Conservation (phyloP, 2,888 invertebrate species). For the Formica aserva region DNA sequence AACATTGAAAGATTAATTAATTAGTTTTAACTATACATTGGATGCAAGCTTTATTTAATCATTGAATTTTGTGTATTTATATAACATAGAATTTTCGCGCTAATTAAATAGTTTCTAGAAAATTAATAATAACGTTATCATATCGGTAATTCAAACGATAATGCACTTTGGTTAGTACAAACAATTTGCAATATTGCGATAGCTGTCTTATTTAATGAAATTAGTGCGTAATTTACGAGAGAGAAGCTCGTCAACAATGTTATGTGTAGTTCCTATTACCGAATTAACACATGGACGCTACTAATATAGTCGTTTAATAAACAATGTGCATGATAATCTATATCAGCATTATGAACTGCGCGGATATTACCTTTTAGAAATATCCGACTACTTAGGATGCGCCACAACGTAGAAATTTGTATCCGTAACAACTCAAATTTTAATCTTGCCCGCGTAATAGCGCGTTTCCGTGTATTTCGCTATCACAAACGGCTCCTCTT, state of each 20-base stretch:
- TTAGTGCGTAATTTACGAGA: slow-evolving; percentile 34
- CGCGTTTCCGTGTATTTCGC: slow-evolving; percentile 54
- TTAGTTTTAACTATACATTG: neutral
- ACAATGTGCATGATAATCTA: slow-evolving; percentile 25
- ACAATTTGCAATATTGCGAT: slow-evolving; percentile 33
- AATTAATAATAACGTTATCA: slow-evolving; percentile 15
- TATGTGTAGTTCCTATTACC: slow-evolving; percentile 32
- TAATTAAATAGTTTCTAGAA: slow-evolving; percentile 21
- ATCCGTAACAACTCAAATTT: slow-evolving; percentile 66
- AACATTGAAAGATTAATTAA: slow-evolving; percentile 3
- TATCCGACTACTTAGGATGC: slow-evolving; percentile 16
- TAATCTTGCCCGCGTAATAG: slow-evolving; percentile 62
- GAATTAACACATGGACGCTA: neutral
- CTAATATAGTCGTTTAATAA: slow-evolving; percentile 32
- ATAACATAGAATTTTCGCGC: neutral
- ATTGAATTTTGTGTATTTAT: neutral
- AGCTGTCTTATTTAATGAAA: slow-evolving; percentile 45
- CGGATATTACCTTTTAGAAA: slow-evolving; percentile 43
- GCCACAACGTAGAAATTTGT: slow-evolving; percentile 56
- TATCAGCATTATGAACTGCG: slow-evolving; percentile 2
- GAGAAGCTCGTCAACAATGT: slow-evolving; percentile 8
- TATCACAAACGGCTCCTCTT: slow-evolving; percentile 57
- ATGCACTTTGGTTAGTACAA: slow-evolving; percentile 6
- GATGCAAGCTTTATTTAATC: slow-evolving; percentile 1
- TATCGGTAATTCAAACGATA: neutral